phyloP scores from a whole-genome alignment of 2,888 invertebrate species.

The Diaprepes abbreviatus region DNA sequence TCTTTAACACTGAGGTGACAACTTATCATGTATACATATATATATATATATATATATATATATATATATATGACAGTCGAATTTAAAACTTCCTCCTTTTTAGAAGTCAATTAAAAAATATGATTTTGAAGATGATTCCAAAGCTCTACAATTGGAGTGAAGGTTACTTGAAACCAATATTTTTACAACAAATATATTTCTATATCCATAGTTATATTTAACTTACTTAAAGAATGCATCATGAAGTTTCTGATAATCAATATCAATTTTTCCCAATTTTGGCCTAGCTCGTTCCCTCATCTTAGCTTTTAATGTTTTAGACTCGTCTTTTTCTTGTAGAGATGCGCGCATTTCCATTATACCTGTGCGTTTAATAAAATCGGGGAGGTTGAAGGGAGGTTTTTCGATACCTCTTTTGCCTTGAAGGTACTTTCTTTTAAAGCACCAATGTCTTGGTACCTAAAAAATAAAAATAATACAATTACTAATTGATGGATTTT shows the following conservation, averaged over 20 bases:
- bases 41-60: no score
- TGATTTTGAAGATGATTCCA: no score
- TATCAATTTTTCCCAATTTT: slow-evolving; percentile 99
- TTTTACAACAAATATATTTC: no score
- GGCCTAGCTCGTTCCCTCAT: slow-evolving; percentile 97
- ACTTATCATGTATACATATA: no score
- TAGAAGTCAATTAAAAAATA: no score
- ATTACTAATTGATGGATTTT: no score
- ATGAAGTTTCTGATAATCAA: slow-evolving; percentile 99
- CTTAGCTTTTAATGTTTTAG: slow-evolving; percentile 94
- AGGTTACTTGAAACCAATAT: no score
- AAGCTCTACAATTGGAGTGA: no score
- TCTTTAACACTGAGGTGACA: no score
- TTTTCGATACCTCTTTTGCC: slow-evolving; percentile 99
- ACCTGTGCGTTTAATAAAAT: slow-evolving; percentile 99
- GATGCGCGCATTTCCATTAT: slow-evolving; percentile 99
- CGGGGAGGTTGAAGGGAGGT: slow-evolving; percentile 97
- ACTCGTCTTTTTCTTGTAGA: slow-evolving; percentile 96
- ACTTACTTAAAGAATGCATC: slow-evolving; percentile 96
- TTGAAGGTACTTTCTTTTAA: slow-evolving; percentile 86
- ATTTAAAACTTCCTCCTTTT: no score
- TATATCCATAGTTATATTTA: no score
- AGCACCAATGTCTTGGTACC: slow-evolving; percentile 98
- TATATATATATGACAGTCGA: no score
- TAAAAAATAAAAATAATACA: slow-evolving; percentile 39